Evolutionary conservation across 2,888 invertebrate species (phyloP).

Genomic region (Cylloceria caligata): DNA sequence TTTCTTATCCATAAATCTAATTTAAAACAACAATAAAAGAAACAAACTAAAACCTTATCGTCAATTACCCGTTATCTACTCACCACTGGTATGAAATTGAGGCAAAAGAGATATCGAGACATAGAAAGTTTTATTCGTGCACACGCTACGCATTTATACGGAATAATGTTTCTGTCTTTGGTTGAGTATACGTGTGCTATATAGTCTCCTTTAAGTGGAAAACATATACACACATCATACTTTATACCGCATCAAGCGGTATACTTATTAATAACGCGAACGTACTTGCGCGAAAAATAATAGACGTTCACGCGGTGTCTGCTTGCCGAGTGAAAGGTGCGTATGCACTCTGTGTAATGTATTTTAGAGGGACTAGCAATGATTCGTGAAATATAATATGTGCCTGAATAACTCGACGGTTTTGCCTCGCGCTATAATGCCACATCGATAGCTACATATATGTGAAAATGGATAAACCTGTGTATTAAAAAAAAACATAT

Average conservation of each 20-base stretch:
- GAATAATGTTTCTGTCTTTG: background rate
- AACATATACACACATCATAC: background rate
- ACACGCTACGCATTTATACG: background rate
- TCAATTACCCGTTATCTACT: conserved; percentile 3
- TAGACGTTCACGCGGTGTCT: conserved; percentile 15
- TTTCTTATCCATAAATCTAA: background rate
- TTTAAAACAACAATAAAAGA: background rate
- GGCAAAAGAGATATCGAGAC: conserved; percentile 61
- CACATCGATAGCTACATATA: background rate
- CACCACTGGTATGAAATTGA: conserved; percentile 18
- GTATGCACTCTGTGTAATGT: conserved; percentile 29
- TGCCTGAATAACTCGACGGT: conserved; percentile 47
- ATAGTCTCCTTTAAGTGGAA: background rate
- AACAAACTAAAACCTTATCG: conserved; percentile 10
- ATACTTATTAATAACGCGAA: conserved; percentile 45
- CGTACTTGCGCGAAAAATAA: conserved; percentile 37
- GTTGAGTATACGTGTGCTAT: background rate
- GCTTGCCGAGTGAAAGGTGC: conserved; percentile 60
- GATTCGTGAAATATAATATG: conserved; percentile 61
- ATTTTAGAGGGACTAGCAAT: conserved; percentile 42
- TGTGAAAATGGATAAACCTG: conserved; percentile 18
- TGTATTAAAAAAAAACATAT: background rate
- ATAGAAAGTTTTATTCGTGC: conserved; percentile 58
- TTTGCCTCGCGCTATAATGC: conserved; percentile 3
- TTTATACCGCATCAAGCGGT: conserved; percentile 7